Conservation (phyloP, 2,888 invertebrate species). For the Eupithecia exiguata region DNA sequence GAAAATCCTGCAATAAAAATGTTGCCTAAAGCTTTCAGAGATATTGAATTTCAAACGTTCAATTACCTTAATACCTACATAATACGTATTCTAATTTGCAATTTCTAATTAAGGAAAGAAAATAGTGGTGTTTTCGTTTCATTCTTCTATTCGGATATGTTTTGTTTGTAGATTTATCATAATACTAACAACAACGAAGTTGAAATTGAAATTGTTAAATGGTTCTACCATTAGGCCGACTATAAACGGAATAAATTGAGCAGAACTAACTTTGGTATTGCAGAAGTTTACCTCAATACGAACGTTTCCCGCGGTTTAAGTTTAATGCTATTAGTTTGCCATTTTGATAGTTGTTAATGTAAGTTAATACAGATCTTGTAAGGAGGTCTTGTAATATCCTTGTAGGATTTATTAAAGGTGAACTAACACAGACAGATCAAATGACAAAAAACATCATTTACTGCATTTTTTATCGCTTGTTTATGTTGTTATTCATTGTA, state of each 20-base stretch:
- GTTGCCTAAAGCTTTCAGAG: not conserved
- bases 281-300: conserved; percentile 25
- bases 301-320: not conserved
- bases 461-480: too few species aligned
- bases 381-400: conserved; percentile 5
- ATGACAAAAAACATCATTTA: too few species aligned
- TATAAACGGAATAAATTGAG: conserved; percentile 26
- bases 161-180: not conserved
- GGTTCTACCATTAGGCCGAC: conserved; percentile 18
- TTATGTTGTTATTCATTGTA: too few species aligned
- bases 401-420: not conserved
- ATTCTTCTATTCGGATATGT: not conserved
- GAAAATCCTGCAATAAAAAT: not conserved
- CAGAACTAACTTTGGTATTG: conserved; percentile 31
- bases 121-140: not conserved
- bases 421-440: not conserved
- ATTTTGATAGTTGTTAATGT: not conserved
- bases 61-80: not conserved
- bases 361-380: not conserved
- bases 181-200: not conserved
- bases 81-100: not conserved
- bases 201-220: conserved; percentile 20
- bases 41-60: not conserved
- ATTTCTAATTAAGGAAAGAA: not conserved
- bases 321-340: conserved; percentile 1